Percentiles rank a stretch among this genome's conserved stretches.
These are phyloP conservation scores for Rattus norvegicus DNA, from an alignment of 2,113 vertebrate species.

Conservation along the genomic window DNA sequence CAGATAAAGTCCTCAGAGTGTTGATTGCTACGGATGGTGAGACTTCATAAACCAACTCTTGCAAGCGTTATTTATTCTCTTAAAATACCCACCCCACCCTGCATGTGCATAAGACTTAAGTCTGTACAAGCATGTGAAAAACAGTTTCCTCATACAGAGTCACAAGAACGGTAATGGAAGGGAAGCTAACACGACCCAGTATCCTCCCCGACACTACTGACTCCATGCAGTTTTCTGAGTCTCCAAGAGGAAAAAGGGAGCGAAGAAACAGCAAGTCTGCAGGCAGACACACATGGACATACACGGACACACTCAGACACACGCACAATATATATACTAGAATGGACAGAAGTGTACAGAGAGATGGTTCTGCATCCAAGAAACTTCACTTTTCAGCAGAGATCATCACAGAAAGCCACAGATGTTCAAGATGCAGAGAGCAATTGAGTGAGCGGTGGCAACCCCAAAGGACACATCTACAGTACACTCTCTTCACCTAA, in stretches of 20 bases:
- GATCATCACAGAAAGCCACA: background rate
- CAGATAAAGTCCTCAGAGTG: background rate
- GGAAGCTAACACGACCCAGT: background rate
- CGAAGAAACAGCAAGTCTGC: background rate
- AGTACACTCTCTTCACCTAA: background rate
- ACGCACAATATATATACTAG: too few relatives aligned
- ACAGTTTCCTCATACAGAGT: background rate
- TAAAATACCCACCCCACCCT: background rate
- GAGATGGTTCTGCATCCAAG: background rate
- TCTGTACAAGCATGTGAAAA: background rate
- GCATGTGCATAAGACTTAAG: background rate
- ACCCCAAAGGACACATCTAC: background rate
- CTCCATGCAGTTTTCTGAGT: background rate
- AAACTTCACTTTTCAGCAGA: background rate
- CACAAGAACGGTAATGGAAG: background rate
- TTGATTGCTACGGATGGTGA: background rate
- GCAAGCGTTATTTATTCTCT: slow-evolving; percentile 23
- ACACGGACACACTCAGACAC: background rate
- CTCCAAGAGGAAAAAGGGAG: background rate
- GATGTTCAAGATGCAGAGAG: background rate
- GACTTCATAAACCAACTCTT: background rate
- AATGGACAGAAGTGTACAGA: background rate
- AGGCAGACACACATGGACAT: background rate
- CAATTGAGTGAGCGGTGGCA: too few relatives aligned
- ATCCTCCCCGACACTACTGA: background rate